Evolutionary conservation across 2,888 invertebrate genomes (phyloP).

Genomic region (Pocota personata): DNA sequence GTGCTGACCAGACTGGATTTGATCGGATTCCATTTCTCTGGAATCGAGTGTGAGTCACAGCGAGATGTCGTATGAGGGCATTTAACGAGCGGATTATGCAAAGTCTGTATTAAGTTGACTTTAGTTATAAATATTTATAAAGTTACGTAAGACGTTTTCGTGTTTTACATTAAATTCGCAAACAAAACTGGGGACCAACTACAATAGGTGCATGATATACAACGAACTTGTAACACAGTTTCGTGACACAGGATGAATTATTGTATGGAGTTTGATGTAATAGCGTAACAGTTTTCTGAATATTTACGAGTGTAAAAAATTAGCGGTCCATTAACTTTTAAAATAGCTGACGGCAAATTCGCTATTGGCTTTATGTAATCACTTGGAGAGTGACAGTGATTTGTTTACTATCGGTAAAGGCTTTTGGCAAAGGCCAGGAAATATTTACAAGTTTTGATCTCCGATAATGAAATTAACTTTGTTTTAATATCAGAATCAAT

Average conservation of each 20-base stretch:
- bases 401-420: neutral
- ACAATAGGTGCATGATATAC: conserved; percentile 3
- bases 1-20: conserved; percentile 6
- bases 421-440: too few relatives aligned
- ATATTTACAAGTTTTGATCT: too few relatives aligned
- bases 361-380: neutral
- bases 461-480: too few relatives aligned
- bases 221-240: neutral
- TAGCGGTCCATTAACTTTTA: neutral
- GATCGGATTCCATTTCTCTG: neutral
- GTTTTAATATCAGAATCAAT: too few relatives aligned
- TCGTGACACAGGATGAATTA: conserved; percentile 14
- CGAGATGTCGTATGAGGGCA: neutral
- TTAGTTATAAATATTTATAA: conserved; percentile 30
- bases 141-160: conserved; percentile 40
- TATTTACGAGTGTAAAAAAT: neutral
- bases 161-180: conserved; percentile 34
- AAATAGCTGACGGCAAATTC: neutral
- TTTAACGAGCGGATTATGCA: conserved; percentile 35
- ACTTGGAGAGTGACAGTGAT: neutral
- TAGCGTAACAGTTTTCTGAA: neutral
- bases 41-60: conserved; percentile 1
- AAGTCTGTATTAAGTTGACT: conserved; percentile 12
- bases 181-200: neutral
- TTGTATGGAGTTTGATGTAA: neutral